Base-by-base conservation (phyloP, 2,888 invertebrate genomes). In the Hipparchia sbordonii region DNA sequence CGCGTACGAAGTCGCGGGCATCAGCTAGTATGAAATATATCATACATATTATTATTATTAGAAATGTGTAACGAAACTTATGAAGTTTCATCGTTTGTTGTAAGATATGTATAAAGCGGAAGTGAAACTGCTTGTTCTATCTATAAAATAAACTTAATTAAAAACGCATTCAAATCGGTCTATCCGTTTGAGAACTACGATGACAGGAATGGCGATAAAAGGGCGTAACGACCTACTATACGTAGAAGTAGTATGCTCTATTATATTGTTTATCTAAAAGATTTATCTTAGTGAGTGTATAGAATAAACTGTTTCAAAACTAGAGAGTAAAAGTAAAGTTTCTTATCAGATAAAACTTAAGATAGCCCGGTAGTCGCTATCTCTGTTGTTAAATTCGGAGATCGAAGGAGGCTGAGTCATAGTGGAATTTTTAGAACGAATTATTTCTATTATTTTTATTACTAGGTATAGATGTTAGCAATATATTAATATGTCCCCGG, bases 381-480 rank as follows among this genome's bases (percentile, higher is more conserved):
- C 76, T 74, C 65, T 61, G 70, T 59, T 59, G 74, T 71, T 75
- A 70, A 74, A 72, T 74, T 74, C 69, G 51, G 56, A 70, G 68
- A 74, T 73, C 73, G 60, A 51, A 52, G 51, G 57, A 62, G 66
- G 71, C 69, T 72, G 74, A 57, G 61, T 75, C 74, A 74, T 65
- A 70, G 52, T 33, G 72, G 72, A 77, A 67, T 70, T 74, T 76
- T 72, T 70, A 54, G 39, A 62, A 39, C 8, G 13, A 23, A 23
- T 23, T 23, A 23, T 23, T 23, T 23, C 23, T 23, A 56, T 13
- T 6, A 13, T 56, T 7, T 56, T 52, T 12, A 12, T 12, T 12
- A 12, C 12, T 5, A 23, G 1, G 23, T 23, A 12, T 52, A 52
- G 8, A 51, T 51, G 39, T 39, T 5, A 39, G 39, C 39, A 39